Evolutionary conservation across 2,113 vertebrate genomes (phyloP).

Genomic region (Platycercus adscitus): DNA sequence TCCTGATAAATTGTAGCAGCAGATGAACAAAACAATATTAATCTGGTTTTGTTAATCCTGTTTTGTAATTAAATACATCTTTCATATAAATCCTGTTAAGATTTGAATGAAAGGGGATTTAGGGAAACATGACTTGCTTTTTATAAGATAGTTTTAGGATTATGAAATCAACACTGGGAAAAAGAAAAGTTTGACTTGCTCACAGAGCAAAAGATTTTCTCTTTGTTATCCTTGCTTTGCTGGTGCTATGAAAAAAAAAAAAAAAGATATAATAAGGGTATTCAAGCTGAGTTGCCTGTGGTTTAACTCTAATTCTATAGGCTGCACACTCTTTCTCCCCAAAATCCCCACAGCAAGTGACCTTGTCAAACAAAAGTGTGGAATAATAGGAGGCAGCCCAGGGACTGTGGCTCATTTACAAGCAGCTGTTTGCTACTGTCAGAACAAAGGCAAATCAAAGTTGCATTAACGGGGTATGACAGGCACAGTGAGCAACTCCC

Average conservation of each 20-base stretch:
- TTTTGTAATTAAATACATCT: constrained; percentile 69
- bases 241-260: constrained; percentile 62
- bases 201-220: constrained; percentile 73
- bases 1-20: constrained; percentile 28
- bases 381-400: constrained; percentile 83
- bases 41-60: constrained; percentile 64
- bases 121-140: constrained; percentile 59
- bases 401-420: constrained; percentile 89
- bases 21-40: constrained; percentile 52
- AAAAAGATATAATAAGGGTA: constrained; percentile 75
- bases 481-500: constrained; percentile 83
- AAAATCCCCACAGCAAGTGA: constrained; percentile 89
- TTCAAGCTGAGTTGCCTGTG: constrained; percentile 84
- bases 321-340: constrained; percentile 78
- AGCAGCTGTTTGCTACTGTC: constrained; percentile 90
- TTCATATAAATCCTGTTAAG: constrained; percentile 55
- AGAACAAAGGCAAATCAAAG: constrained; percentile 87
- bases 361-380: constrained; percentile 85
- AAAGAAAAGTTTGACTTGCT: constrained; percentile 79
- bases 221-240: constrained; percentile 78
- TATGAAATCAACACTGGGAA: constrained; percentile 75
- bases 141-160: constrained; percentile 64
- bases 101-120: constrained; percentile 66
- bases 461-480: constrained; percentile 83
- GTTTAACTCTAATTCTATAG: constrained; percentile 82